A percentile compares a stretch with the other conserved stretches of the same genome.
phyloP scores from a whole-genome alignment of 1,140 invertebrate species.

The Drosophila lacertosa region DNA sequence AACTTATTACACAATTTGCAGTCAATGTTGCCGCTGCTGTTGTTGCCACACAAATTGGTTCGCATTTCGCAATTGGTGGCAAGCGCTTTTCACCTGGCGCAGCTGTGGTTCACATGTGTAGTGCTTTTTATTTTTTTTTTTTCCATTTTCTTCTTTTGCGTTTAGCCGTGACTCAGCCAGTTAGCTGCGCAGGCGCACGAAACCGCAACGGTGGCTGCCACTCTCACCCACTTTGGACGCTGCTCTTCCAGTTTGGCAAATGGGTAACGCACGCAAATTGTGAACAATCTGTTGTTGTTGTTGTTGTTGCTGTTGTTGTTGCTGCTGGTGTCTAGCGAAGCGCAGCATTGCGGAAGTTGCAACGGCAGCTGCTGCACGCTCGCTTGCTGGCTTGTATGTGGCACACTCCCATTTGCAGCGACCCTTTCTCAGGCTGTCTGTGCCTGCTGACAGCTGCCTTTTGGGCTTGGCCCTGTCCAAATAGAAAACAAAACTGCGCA shows the following conservation, averaged over 20 bases:
- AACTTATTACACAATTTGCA: conserved; percentile 70
- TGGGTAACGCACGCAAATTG: conserved; percentile 76
- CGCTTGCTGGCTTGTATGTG: conserved; percentile 31
- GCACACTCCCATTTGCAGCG: conserved; percentile 28
- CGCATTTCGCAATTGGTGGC: conserved; percentile 65
- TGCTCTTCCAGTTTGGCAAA: conserved; percentile 49
- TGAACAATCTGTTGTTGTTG: conserved; percentile 35
- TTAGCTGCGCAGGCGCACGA: conserved; percentile 53
- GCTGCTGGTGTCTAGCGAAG: conserved; percentile 62
- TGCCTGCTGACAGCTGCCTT: conserved; percentile 62
- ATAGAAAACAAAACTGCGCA: conserved; percentile 22
- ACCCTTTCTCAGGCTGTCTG: conserved; percentile 51
- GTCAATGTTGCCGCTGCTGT: conserved; percentile 7
- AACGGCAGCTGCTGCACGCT: conserved; percentile 45
- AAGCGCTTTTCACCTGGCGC: conserved; percentile 60
- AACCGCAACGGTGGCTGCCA: conserved; percentile 49
- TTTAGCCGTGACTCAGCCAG: conserved; percentile 3
- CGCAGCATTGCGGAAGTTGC: conserved; percentile 71
- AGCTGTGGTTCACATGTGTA: conserved; percentile 54
- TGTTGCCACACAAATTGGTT: conserved; percentile 51
- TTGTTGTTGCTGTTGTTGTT: conserved; percentile 22
- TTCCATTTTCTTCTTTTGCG: no score
- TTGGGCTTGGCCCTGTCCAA: conserved; percentile 61
- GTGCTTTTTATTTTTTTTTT: no score
- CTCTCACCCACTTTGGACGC: conserved; percentile 45